A percentile compares a stretch with the other conserved stretches of the same genome.
phyloP scores from a whole-genome alignment of 2,797 vertebrate species.

The Spheniscus humboldti region DNA sequence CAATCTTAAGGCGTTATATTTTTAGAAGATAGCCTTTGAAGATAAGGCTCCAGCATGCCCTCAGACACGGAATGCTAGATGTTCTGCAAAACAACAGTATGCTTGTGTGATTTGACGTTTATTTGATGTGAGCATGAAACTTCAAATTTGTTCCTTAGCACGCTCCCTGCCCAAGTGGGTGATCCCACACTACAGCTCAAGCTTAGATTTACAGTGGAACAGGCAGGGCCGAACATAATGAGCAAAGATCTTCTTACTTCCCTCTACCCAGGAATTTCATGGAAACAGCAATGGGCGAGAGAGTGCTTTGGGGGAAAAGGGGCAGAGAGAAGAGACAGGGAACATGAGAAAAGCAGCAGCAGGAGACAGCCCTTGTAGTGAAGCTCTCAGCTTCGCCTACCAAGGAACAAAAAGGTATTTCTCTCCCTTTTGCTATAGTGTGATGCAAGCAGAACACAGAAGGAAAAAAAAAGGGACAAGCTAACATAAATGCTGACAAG shows the following conservation, averaged over 20 bases:
- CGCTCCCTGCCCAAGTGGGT: accelerated
- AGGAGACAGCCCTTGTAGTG: neutral
- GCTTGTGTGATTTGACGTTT: neutral
- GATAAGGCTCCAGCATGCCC: neutral
- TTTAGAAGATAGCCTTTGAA: neutral
- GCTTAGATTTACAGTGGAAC: neutral
- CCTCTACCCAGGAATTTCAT: neutral
- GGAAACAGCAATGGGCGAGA: neutral
- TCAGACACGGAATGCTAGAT: neutral
- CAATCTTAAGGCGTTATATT: neutral
- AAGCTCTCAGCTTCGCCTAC: neutral
- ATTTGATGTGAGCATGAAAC: accelerated
- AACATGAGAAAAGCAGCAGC: neutral
- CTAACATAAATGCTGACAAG: accelerated
- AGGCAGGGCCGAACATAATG: neutral
- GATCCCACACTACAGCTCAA: neutral
- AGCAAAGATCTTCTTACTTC: neutral
- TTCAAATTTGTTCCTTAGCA: neutral
- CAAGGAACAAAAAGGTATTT: neutral
- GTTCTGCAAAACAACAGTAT: neutral
- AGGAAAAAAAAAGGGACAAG: accelerated
- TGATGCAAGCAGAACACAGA: accelerated
- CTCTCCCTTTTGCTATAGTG: no score
- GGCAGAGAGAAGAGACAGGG: neutral
- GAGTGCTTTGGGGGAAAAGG: neutral